Evolutionary conservation across 2,797 vertebrate species (phyloP), one percentile per base, ranked within the genome.

Genomic region (Botia kubotai): DNA sequence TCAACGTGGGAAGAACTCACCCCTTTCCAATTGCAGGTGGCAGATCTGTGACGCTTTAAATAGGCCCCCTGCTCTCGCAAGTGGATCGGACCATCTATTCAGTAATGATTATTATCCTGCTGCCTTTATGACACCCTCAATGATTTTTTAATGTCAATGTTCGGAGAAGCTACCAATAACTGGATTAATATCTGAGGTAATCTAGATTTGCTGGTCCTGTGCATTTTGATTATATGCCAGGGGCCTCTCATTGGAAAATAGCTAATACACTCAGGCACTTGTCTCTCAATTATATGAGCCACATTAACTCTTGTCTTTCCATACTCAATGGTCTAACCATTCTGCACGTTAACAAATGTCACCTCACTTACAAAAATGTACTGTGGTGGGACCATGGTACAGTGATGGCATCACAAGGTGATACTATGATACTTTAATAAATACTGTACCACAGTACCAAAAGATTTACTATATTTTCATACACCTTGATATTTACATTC

Each of bases 171-270:
- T 83, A 84, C 81, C 87, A 84, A 82, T 86, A 85, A 83, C 84
- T 77, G 80, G 87, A 88, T 88, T 88, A 87, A 88, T 87, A 88
- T 87, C 84, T 81, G 70, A 77, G 85, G 74, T 87, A 89, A 88
- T 89, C 84, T 84, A 84, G 86, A 87, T 89, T 85, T 89, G 86
- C 88, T 88, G 88, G 81, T 87, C 85, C 82, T 85, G 81, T 89
- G 87, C 86, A 78, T 87, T 87, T 86, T 87, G 87, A 89, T 88
- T 87, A 87, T 85, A 87, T 86, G 76, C 82, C 84, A 82, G 84
- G 57, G 75, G 80, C 79, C 76, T 76, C 79, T 79, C 84, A 85
- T 72, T 86, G 85, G 84, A 82, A 86, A 87, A 86, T 46, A 83
- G 78, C 78, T 87, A 84, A 87, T 87, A 83, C 79, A 75, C 82